A percentile compares a stretch with the other conserved stretches of the same genome.
Conservation (phyloP, 2,113 vertebrate genomes). For the Rhynchomys soricoides region DNA sequence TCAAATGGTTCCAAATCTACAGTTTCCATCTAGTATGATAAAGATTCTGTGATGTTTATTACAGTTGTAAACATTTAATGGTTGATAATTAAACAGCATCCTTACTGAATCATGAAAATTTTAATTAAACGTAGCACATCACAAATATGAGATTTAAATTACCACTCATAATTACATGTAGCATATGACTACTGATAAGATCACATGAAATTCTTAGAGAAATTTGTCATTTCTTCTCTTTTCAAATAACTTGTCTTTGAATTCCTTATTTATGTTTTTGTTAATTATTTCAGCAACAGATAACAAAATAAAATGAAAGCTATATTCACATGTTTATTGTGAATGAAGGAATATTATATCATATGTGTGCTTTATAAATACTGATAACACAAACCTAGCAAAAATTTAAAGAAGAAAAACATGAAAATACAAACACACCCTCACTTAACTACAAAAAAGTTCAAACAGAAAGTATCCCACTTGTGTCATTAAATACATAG, state of each 20-base stretch:
- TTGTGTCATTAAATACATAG: not conserved
- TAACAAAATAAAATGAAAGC: slow-evolving; percentile 47
- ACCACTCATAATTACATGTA: slow-evolving; percentile 73
- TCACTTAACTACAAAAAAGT: slow-evolving; percentile 30
- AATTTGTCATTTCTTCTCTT: slow-evolving; percentile 35
- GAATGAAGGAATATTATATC: not conserved
- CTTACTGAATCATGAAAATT: slow-evolving; percentile 72
- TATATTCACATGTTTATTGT: slow-evolving; percentile 15
- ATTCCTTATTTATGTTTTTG: not conserved
- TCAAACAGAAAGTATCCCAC: not conserved
- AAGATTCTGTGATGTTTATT: slow-evolving; percentile 74
- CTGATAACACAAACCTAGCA: slow-evolving; percentile 54
- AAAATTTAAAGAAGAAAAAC: not conserved
- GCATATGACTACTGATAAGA: slow-evolving; percentile 60
- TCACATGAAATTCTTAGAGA: slow-evolving; percentile 21
- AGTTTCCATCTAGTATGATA: slow-evolving; percentile 40
- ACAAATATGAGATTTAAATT: slow-evolving; percentile 76
- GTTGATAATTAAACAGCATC: slow-evolving; percentile 74
- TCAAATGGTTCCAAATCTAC: slow-evolving; percentile 53
- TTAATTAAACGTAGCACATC: slow-evolving; percentile 78
- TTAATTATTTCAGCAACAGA: slow-evolving; percentile 14
- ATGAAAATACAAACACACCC: slow-evolving; percentile 20
- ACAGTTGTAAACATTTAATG: slow-evolving; percentile 79
- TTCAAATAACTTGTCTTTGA: slow-evolving; percentile 62
- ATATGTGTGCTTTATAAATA: slow-evolving; percentile 42